Base-by-base conservation (phyloP, 2,888 invertebrate genomes). In the Glyphotaelius pellucidus region DNA sequence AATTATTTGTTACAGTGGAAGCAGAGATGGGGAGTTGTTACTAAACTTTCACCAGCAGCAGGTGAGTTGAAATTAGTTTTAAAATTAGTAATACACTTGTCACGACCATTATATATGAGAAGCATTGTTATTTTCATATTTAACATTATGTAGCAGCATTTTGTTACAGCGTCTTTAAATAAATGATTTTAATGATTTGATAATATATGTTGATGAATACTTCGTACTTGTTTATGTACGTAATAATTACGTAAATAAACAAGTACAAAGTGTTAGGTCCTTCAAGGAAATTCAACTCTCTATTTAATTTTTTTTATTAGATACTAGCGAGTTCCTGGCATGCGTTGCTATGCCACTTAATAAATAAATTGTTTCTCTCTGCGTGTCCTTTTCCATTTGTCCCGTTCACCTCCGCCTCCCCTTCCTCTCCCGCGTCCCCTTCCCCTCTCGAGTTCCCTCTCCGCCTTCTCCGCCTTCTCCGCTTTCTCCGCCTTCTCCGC, bases 1-100 rank as follows among this genome's bases (percentile, higher is more conserved):
- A 80, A n/a, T 94, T 95, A 94, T 95, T 96, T 96, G 96, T 98
- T 98, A 90, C 97, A 98, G 98, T 98, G 98, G 98, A 98, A 98
- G 95, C 97, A 98, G 94, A 97, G 98, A 95, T 98, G 98, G 98
- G 98, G 98, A 94, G 98, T 98, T 94, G 97, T 98, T 96, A 98
- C 98, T 94, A 98, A 98, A 95, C 96, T 98, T 94, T 98, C 98
- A 93, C 98, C 98, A 93, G 98, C 98, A 94, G 98, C 98, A 97
- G 98, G 98, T 98, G 31, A 87, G 87, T 52, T 67, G 2, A 11
- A 83, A 83, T 25, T 15, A 25, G 15, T 25, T 3, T 25, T 7
- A 9, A 25, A 25, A 67, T 67, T n/a, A 67, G 0, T 25, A 67
- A 19, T n/a, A 0, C 9, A 67, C 25, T 67, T 67, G n/a, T n/a